Evolutionary conservation across 2,888 invertebrate species (phyloP), one percentile per base, ranked within the genome.

Genomic region (Sipha maydis): DNA sequence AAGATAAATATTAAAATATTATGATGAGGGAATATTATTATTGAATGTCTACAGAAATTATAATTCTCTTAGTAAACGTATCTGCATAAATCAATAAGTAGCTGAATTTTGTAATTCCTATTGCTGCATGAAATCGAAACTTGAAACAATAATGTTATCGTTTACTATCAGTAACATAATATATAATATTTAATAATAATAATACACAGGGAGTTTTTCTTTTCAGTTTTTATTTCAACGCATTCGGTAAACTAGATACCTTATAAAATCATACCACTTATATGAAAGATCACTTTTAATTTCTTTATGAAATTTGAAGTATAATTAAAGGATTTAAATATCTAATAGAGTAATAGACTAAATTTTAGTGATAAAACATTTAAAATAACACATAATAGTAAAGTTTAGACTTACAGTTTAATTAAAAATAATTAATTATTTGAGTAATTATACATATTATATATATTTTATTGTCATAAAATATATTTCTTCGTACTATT

Each of bases 231-330:
- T 21, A 21, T 76, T 48, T 76, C 77, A 85, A 61, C 41, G 31
- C 14, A 48, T 48, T 48, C 28, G 21, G 48, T 85, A 77, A 78
- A 84, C 38, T 83, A 75, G 21, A 75, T 69, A 61, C 8, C 56
- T 75, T 84, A 84, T 84, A 34, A 75, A 84, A 75, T n/a, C 4
- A 34, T n/a, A 38, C 34, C 75, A 75, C 31, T 77, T 54, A n/a
- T 28, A 7, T 61, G 61, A 41, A 41, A 41, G 38, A 76, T 84
- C 31, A 48, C 0, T 48, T 48, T 48, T 48, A 48, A 14, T 48
- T 48, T 14, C 14, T 48, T 48, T 14, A 8, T 48, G 48, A 48
- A 48, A 8, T 48, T 8, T 48, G 14, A 14, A 48, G 11, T 48
- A 48, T 14, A 48, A 48, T 14, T 48, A 48, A 48, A 14, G 48